A percentile compares a stretch with the other conserved stretches of the same genome.
These are phyloP conservation scores for Cossypha caffra DNA, from an alignment of 2,797 vertebrate species.

Conservation along the genomic window DNA sequence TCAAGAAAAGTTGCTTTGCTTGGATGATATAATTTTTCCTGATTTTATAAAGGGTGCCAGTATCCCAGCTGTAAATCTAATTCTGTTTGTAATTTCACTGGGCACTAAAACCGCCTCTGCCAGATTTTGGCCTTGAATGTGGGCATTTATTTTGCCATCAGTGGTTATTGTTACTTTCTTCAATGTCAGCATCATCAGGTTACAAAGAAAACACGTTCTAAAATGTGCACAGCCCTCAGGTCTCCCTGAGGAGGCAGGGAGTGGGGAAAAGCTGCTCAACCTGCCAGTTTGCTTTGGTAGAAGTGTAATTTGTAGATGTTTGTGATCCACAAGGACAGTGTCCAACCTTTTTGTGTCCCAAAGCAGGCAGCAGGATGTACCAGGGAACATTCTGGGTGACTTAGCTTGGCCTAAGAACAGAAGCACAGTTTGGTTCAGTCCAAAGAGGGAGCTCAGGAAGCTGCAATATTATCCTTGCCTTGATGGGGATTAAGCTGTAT, in stretches of 20 bases:
- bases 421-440: not conserved
- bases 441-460: not conserved
- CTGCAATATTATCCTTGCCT: not conserved
- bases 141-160: not conserved
- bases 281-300: not conserved
- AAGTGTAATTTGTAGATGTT: not conserved
- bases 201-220: not conserved
- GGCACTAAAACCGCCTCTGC: not conserved
- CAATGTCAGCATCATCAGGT: not conserved
- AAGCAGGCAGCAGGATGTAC: not conserved
- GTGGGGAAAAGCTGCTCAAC: not conserved
- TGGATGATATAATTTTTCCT: not conserved
- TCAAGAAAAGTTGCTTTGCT: not conserved
- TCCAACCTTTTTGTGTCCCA: not conserved
- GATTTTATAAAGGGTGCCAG: not conserved
- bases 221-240: not conserved
- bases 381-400: not conserved
- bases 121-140: not conserved
- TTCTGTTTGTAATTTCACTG: not conserved
- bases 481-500: not conserved
- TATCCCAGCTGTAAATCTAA: not conserved
- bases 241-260: not conserved
- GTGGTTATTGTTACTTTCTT: not conserved
- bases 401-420: not conserved
- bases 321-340: not conserved